Conservation (phyloP, 2,888 invertebrate genomes). For the Drosophila tripunctata region DNA sequence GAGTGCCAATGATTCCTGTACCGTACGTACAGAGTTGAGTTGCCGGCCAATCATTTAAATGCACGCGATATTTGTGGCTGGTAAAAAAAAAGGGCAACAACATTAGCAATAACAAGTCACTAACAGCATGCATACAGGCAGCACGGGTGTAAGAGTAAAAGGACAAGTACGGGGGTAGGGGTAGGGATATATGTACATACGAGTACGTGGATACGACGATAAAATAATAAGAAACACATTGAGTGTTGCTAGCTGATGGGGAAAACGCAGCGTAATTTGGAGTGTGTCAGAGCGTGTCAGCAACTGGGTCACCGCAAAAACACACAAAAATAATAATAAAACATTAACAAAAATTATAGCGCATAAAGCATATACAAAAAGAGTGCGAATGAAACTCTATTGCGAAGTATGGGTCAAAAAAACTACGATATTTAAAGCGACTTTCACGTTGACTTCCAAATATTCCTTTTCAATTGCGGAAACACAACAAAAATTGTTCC, state of each 20-base stretch:
- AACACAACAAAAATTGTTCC: conserved; percentile 13
- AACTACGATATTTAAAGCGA: conserved; percentile 53
- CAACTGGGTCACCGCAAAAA: conserved; percentile 70
- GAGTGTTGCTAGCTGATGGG: conserved; percentile 20
- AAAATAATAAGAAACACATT: conserved; percentile 50
- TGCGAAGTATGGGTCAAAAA: conserved; percentile 21
- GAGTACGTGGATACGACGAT: conserved; percentile 40
- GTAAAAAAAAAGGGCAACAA: conserved; percentile 28
- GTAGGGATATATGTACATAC: no score
- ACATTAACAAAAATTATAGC: conserved; percentile 80
- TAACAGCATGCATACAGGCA: conserved; percentile 51
- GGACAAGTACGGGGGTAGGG: background rate
- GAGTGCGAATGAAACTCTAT: conserved; percentile 30
- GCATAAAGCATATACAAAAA: conserved; percentile 58
- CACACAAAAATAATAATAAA: conserved; percentile 79
- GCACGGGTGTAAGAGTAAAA: no score
- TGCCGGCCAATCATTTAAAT: conserved; percentile 77
- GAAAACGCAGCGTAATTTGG: conserved; percentile 42
- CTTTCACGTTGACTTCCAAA: conserved; percentile 14
- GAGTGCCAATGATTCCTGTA: conserved; percentile 44
- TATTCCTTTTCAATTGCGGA: conserved; percentile 18
- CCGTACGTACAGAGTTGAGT: conserved; percentile 20
- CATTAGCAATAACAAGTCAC: conserved; percentile 51
- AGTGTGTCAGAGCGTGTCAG: conserved; percentile 55
- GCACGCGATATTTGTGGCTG: conserved; percentile 69